Base-by-base conservation (phyloP, 2,113 vertebrate genomes). In the Melanerpes formicivorus region DNA sequence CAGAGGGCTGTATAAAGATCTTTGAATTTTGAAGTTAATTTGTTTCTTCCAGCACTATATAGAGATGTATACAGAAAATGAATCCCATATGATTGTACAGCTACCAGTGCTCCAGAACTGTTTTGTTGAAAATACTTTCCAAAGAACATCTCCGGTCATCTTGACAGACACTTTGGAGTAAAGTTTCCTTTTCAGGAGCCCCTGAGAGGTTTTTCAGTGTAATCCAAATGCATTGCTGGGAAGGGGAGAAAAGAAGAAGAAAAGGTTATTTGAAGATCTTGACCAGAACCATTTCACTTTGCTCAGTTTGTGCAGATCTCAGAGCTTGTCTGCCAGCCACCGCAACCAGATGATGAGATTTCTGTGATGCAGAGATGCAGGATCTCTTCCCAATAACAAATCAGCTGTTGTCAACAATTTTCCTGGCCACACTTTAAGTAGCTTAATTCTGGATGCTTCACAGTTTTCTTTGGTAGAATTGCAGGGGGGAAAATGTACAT, bases 21-120 rank as follows among this genome's bases (percentile, higher is more conserved):
- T 94, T 88, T 83, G 85, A 91, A 75, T 96, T 92, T 90, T 90
- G 55, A 91, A 89, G 93, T 87, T 82, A 91, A 92, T 93, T 91
- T 88, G 85, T 87, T 88, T 95, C 76, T 95, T 79, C 63, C 62
- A 94, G 48, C 25, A 44, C 69, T 95, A 70, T 26, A 44, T 75
- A 90, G 84, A 93, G 83, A 87, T 40, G 85, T 80, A 90, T 72
- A 92, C 60, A 96, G 94, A 96, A 95, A 97, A 95, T 96, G 67
- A 95, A 80, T 96, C 74, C 95, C 93, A 96, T 44, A 90, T 94
- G 95, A 95, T 80, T 72, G 40, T 91, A 56, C 23, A 93, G 76
- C 95, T 95, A 83, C 92, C 48, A 84, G 32, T 40, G 52, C 80
- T 90, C 67, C 82, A 91, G 84, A 96, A 92, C 40, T 34, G 95